Percentiles rank a stretch among this genome's conserved stretches.
phyloP scores from a whole-genome alignment of 2,797 vertebrate genomes.

The Phataginus tetradactyla region DNA sequence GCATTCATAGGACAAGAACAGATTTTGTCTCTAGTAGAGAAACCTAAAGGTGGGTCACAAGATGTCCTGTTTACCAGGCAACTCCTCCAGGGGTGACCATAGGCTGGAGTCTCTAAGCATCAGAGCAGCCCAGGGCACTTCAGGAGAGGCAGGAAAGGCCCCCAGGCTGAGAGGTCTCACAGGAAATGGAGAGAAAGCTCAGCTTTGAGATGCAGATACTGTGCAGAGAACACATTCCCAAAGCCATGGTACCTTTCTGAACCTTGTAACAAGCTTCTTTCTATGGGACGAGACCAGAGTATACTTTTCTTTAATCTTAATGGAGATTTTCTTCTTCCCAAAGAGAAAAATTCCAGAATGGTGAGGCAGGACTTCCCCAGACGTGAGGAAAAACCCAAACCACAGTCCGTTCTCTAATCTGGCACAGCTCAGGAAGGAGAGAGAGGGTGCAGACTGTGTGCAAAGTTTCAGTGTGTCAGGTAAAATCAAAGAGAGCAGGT shows the following conservation, averaged over 20 bases:
- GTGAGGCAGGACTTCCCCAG: not conserved
- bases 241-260: not conserved
- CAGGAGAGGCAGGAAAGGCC: not conserved
- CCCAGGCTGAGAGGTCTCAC: not conserved
- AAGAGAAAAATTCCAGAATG: not conserved
- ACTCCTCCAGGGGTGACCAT: not conserved
- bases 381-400: not conserved
- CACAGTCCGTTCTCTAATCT: not conserved
- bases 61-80: not conserved
- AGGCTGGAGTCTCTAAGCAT: not conserved
- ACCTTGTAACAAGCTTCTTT: not conserved
- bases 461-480: not conserved
- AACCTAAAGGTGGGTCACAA: not conserved
- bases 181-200: not conserved
- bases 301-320: not conserved
- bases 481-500: constrained; percentile 16
- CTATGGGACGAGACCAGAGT: not conserved
- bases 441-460: not conserved
- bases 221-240: not conserved
- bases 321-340: not conserved
- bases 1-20: not conserved
- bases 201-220: not conserved
- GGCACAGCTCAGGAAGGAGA: not conserved
- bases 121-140: not conserved
- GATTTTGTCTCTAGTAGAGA: not conserved